These are phyloP conservation scores for Fistularia commersonii DNA, from an alignment of 2,797 vertebrate species.

Conservation along the genomic window DNA sequence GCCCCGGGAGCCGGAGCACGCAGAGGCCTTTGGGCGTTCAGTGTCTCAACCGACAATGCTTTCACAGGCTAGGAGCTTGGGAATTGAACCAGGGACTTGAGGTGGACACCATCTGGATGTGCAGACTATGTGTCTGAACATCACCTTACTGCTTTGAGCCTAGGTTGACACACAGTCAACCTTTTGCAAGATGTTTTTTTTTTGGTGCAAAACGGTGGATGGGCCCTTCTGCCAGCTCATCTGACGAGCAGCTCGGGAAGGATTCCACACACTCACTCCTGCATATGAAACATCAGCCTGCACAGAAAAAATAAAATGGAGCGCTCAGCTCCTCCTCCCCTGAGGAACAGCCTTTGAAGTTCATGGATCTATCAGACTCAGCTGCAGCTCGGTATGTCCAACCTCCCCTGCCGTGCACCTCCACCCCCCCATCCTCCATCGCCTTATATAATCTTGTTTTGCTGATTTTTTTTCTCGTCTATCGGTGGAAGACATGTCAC, in stretches of 20 bases:
- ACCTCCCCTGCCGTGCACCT: constrained; percentile 14
- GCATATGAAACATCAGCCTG: constrained; percentile 40
- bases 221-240: neutral
- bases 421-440: constrained; percentile 10
- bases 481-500: neutral
- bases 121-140: no score
- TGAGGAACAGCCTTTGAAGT: constrained; percentile 63
- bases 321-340: constrained; percentile 19
- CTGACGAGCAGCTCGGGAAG: constrained; percentile 8
- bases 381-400: constrained; percentile 43
- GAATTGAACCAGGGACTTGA: no score
- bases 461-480: constrained; percentile 8
- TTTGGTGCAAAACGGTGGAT: no score
- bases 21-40: no score
- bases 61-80: no score
- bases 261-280: constrained; percentile 13
- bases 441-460: constrained; percentile 29
- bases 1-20: no score
- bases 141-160: neutral
- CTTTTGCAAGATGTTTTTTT: no score
- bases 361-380: constrained; percentile 51
- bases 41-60: no score
- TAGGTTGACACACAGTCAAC: no score
- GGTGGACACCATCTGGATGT: no score
- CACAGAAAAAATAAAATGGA: constrained; percentile 34